Evolutionary conservation across 2,113 vertebrate genomes (phyloP).

Genomic region (Gorsachius goisagi): DNA sequence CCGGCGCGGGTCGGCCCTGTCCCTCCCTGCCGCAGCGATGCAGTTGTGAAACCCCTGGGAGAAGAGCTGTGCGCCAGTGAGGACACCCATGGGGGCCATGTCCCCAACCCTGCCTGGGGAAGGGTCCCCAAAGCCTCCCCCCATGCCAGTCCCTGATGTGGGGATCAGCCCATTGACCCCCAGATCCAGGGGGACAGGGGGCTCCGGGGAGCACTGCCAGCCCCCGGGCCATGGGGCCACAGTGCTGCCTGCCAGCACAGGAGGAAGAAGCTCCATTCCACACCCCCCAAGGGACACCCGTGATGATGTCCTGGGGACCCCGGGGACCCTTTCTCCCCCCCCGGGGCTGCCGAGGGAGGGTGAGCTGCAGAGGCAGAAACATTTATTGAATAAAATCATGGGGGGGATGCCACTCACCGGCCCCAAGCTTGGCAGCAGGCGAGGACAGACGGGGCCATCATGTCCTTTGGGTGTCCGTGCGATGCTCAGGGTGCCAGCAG

Average conservation of each 20-base stretch:
- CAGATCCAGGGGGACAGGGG: neutral
- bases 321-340: neutral
- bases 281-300: neutral
- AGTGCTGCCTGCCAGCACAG: too few species aligned
- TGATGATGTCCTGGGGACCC: fast-evolving
- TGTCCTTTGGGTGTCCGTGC: neutral
- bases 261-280: neutral
- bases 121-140: too few species aligned
- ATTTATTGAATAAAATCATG: neutral
- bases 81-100: neutral
- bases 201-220: neutral
- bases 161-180: neutral
- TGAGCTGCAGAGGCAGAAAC: neutral
- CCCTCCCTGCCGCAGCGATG: neutral
- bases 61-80: fast-evolving
- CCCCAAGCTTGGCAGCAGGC: neutral
- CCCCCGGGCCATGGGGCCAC: neutral
- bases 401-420: neutral
- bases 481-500: neutral
- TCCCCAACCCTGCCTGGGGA: too few species aligned
- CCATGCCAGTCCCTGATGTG: fast-evolving
- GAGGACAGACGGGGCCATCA: neutral
- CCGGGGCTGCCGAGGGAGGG: neutral
- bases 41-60: neutral
- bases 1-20: neutral